Conservation (phyloP, 35 echinoderm and acorn worm species). For the Hemicentrotus pulcherrimus region DNA sequence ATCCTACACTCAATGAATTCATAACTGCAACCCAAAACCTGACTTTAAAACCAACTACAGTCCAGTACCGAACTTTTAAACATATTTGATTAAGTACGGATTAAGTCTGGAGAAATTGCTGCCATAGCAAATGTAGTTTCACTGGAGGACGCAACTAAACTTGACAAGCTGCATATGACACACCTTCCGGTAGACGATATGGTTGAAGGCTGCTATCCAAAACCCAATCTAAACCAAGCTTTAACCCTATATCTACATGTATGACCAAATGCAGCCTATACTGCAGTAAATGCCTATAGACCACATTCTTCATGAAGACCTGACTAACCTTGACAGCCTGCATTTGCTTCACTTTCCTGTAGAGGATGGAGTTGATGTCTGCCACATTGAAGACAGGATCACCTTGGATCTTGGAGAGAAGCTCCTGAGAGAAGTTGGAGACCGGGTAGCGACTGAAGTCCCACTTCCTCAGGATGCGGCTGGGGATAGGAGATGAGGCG, state of each 20-base stretch:
- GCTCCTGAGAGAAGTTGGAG: conserved; percentile 90
- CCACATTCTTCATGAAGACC: neutral
- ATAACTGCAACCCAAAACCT: too few species aligned
- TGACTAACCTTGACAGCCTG: conserved; percentile 73
- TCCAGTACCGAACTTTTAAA: too few species aligned
- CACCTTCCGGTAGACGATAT: conserved; percentile 71
- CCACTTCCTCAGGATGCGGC: conserved; percentile 85
- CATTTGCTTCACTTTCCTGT: conserved; percentile 73
- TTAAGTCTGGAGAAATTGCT: too few species aligned
- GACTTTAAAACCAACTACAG: too few species aligned
- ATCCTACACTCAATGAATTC: too few species aligned
- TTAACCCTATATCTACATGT: too few species aligned
- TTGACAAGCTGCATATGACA: conserved; percentile 62
- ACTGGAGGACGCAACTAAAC: neutral
- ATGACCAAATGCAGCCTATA: neutral
- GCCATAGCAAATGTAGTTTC: too few species aligned
- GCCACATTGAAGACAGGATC: conserved; percentile 85
- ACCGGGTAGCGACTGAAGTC: conserved; percentile 82
- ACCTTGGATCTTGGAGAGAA: conserved; percentile 80
- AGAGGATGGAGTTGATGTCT: conserved; percentile 79
- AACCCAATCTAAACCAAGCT: neutral
- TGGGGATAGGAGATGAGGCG: conserved; percentile 64
- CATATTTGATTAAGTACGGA: too few species aligned
- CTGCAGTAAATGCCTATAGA: neutral
- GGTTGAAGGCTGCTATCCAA: conserved; percentile 75